Base-by-base conservation (phyloP, 1,140 invertebrate species). In the Drosophila equinoxialis region DNA sequence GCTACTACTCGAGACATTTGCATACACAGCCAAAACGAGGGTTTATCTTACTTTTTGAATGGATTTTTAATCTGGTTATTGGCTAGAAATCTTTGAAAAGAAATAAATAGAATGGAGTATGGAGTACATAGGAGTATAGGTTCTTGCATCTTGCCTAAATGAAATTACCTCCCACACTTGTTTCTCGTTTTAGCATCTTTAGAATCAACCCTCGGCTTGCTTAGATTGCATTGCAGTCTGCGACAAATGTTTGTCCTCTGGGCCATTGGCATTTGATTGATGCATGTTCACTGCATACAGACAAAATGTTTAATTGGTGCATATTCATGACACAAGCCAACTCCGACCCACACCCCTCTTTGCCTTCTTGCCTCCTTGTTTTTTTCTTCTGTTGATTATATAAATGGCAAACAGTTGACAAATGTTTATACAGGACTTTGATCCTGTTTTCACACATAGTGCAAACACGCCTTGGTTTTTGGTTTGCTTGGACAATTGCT, bases 381-480 rank as follows among this genome's bases (percentile, higher is more conserved):
- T 0, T 45, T 45, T 6, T 20, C 8, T 11, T 11, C 70, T 76
- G 76, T 77, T 77, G 83, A 87, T 86, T 86, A 86, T 71, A 89
- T 86, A 86, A 86, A 73, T 63, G 76, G 65, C 77, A 64, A 77
- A 79, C 68, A 55, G 84, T 89, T 87, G 84, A 86, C 83, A 86
- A 86, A 89, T 89, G 84, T 83, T 83, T 83, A 77, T 76, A 76
- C 83, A 86, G 83, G 83, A 86, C 77, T 89, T 73, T 89, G 83
- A 80, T 86, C 83, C 83, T 86, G 83, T 86, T 86, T 86, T 86
- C 83, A 89, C 83, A 86, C 83, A 79, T 86, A 89, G 83, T 87
- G 83, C 83, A 86, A 86, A 39, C 84, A 89, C 77, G 65, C 72
- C 70, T 54, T 51, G 48, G 48, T 65, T 79, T 62, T 69, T 30